Base-by-base conservation (phyloP, 2,113 vertebrate genomes). In the Formicarius rufipectus region DNA sequence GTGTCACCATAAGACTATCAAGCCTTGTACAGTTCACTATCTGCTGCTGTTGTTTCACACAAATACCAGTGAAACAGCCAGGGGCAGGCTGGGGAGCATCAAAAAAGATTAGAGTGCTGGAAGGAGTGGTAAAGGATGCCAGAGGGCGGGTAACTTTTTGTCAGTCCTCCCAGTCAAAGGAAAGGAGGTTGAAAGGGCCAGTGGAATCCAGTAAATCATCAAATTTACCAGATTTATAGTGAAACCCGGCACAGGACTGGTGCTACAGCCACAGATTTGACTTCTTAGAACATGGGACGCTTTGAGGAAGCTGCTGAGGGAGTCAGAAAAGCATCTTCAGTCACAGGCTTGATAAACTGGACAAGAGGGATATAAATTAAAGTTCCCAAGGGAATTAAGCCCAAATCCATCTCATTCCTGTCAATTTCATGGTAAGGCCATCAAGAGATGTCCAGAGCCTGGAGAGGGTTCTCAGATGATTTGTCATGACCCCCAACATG, bases 331-430 rank as follows among this genome's bases (percentile, higher is more conserved):
- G 11, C 35, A 12, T 80, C 20, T 40, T 40, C 12, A 71, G n/a
- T 40, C 24, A 27, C 5, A 42, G 24, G 20, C 30, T 56, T 40
- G 30, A 56, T n/a, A 55, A 47, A 2, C 24, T 55, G 8, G 4
- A 47, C 40, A 63, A 72, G 25, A 56, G 21, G 17, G 25, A 35
- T 80, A 56, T 56, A 14, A 79, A 63, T 9, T 31, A 18, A 64
- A 49, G 9, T 35, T 63, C 1, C 10, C 2, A 7, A 4, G 2
- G 10, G 3, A 35, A 55, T 10, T 23, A 22, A 64, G 31, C 8
- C 12, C 27, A 30, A 55, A 11, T 22, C 30, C 40, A 47, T 49
- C 6, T 13, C 35, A 22, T 25, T 56, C 35, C 23, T 49, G 42
- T 7, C 11, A 64, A 17, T 42, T 8, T 42, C 58, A 40, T 35